Evolutionary conservation across 2,797 vertebrate genomes (phyloP).

Genomic region (Sitta carolinensis): DNA sequence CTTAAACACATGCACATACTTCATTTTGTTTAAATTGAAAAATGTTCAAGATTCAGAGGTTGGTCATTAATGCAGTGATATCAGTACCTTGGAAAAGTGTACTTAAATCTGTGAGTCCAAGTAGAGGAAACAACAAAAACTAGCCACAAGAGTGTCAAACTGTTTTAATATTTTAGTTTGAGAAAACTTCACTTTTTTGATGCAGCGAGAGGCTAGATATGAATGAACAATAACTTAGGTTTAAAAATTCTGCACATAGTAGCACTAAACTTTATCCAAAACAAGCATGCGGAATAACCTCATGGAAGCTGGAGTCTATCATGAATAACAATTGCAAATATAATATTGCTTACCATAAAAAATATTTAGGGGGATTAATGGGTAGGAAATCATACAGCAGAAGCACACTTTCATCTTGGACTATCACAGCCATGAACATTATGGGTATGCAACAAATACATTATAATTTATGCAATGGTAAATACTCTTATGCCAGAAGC

Average conservation of each 20-base stretch:
- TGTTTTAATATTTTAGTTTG: not conserved
- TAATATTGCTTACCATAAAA: not conserved
- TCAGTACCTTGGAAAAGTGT: not conserved
- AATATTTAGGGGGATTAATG: not conserved
- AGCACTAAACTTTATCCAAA: not conserved
- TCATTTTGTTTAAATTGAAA: not conserved
- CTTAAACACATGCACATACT: accelerated
- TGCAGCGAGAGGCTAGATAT: not conserved
- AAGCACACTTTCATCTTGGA: not conserved
- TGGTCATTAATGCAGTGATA: not conserved
- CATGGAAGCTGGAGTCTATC: not conserved
- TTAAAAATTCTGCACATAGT: not conserved
- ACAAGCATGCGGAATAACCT: not conserved
- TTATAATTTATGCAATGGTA: not conserved
- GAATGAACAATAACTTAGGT: not conserved
- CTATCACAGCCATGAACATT: not conserved
- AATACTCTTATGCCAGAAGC: not conserved
- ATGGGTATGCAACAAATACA: not conserved
- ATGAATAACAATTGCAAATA: not conserved
- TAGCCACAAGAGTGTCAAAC: not conserved
- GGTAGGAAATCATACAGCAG: not conserved
- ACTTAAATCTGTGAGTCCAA: not conserved
- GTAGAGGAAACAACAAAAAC: not conserved
- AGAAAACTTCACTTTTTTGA: not conserved
- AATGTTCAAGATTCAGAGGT: not conserved